These are phyloP conservation scores for Lordiphosa andalusiaca DNA, from an alignment of 2,888 invertebrate species.

Conservation along the genomic window DNA sequence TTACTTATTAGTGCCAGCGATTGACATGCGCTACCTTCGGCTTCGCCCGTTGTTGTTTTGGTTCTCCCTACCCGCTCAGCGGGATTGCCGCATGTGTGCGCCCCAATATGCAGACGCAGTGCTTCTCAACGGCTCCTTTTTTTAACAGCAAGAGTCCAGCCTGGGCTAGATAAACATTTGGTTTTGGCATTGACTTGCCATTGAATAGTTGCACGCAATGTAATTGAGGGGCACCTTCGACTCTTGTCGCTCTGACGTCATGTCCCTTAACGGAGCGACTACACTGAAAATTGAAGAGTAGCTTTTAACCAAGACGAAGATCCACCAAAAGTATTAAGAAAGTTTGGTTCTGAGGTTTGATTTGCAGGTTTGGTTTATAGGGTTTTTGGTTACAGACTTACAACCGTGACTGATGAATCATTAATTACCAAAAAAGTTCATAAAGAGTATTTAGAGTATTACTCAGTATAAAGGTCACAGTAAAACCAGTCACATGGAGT, in stretches of 20 bases:
- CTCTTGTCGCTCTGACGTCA: slow-evolving; percentile 12
- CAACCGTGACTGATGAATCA: too few species aligned
- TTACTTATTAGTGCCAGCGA: slow-evolving; percentile 58
- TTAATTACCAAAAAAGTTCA: too few species aligned
- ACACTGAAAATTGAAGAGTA: neutral
- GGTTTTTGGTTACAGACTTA: too few species aligned
- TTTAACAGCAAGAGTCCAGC: slow-evolving; percentile 1
- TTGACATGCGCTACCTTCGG: slow-evolving; percentile 58
- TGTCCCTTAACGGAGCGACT: slow-evolving; percentile 11
- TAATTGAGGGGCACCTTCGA: slow-evolving; percentile 41
- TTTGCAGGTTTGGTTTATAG: too few species aligned
- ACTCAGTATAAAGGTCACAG: too few species aligned
- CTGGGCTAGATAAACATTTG: slow-evolving; percentile 36
- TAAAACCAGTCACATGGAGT: too few species aligned
- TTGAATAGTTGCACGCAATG: slow-evolving; percentile 63
- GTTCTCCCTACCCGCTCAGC: slow-evolving; percentile 14
- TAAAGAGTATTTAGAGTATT: too few species aligned
- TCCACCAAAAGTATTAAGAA: too few species aligned
- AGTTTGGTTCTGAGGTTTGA: too few species aligned
- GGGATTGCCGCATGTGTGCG: slow-evolving; percentile 19
- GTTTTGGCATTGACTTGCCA: slow-evolving; percentile 27
- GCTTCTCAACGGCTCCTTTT: slow-evolving; percentile 10
- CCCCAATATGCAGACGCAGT: slow-evolving; percentile 10
- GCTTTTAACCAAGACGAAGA: too few species aligned
- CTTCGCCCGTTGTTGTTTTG: slow-evolving; percentile 18